These are phyloP conservation scores for Psettodes erumei DNA, from an alignment of 2,113 vertebrate species.

Conservation along the genomic window DNA sequence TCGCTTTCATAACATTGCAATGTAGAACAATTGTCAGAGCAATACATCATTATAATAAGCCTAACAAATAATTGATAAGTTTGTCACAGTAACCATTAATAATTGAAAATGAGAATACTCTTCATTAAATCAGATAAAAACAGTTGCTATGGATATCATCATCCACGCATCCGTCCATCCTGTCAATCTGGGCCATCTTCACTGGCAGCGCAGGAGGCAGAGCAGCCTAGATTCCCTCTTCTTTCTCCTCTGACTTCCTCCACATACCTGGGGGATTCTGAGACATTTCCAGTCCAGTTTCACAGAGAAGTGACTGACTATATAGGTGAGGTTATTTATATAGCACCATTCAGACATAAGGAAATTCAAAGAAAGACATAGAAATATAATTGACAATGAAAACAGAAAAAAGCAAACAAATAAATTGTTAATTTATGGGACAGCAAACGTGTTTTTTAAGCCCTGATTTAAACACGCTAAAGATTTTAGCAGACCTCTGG, in stretches of 20 bases:
- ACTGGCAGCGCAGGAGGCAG: slow-evolving; percentile 17
- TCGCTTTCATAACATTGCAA: background rate
- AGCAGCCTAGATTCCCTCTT: slow-evolving; percentile 38
- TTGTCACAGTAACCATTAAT: slow-evolving; percentile 22
- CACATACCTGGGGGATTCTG: slow-evolving; percentile 36
- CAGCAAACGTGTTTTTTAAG: no score
- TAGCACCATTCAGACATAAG: no score
- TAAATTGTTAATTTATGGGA: no score
- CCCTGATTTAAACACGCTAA: no score
- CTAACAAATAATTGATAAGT: slow-evolving; percentile 22
- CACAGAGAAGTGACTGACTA: slow-evolving; percentile 23
- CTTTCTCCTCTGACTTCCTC: slow-evolving; percentile 35
- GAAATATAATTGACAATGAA: no score
- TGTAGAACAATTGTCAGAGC: slow-evolving; percentile 1
- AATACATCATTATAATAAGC: slow-evolving; percentile 17
- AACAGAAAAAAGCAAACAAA: no score
- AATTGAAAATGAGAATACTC: slow-evolving; percentile 27
- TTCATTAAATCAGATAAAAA: slow-evolving; percentile 34
- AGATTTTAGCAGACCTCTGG: no score
- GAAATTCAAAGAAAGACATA: no score
- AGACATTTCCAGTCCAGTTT: slow-evolving; percentile 27
- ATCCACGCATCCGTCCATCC: slow-evolving; percentile 28
- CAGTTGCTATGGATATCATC: slow-evolving; percentile 34
- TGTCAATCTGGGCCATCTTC: slow-evolving; percentile 52
- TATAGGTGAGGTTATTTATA: no score